These are phyloP conservation scores for Melopsittacus undulatus DNA, from an alignment of 2,797 vertebrate species.

Conservation along the genomic window DNA sequence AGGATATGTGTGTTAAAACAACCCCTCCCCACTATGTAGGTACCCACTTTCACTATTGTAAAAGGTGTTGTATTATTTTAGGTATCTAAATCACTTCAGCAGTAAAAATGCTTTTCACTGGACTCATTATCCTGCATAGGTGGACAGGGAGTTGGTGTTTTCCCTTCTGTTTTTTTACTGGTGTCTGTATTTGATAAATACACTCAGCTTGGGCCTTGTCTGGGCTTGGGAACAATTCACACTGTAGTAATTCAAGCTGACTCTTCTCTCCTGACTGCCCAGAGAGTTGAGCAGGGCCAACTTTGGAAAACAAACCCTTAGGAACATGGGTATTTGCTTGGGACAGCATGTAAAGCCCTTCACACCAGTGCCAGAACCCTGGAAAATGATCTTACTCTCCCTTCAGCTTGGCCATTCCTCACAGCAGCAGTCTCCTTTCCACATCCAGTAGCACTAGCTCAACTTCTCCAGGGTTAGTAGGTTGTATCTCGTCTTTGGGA, in stretches of 20 bases:
- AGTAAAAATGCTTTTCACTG: background rate
- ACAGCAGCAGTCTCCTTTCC: background rate
- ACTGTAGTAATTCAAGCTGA: background rate
- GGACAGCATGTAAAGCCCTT: background rate
- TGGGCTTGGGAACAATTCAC: background rate
- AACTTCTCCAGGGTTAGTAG: background rate
- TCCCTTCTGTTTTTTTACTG: background rate
- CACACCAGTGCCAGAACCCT: background rate
- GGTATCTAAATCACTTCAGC: background rate
- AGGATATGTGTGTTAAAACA: background rate
- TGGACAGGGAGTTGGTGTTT: background rate
- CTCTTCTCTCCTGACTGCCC: background rate
- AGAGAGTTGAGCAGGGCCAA: background rate
- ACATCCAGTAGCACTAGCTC: background rate
- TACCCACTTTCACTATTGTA: background rate
- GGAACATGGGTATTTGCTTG: background rate
- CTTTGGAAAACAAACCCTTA: background rate
- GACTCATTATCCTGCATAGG: background rate
- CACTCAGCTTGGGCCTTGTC: background rate
- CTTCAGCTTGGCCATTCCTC: background rate
- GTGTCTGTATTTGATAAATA: background rate
- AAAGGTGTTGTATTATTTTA: background rate
- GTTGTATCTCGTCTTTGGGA: background rate
- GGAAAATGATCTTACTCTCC: background rate
- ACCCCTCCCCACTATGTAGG: background rate